phyloP scores from a whole-genome alignment of 2,888 invertebrate genomes.

The Drosophila putrida region DNA sequence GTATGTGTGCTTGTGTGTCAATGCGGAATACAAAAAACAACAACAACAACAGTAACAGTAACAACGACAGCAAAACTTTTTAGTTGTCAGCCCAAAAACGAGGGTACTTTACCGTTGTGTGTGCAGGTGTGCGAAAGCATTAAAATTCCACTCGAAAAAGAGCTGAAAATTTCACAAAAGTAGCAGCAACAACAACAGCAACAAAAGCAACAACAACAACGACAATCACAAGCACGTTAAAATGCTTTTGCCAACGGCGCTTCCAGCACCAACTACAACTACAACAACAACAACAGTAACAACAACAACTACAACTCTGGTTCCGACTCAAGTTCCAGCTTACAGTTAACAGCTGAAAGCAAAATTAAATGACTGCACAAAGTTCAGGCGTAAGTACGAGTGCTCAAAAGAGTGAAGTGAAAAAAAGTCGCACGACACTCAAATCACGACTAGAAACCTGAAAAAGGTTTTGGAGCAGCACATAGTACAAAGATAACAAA shows the following conservation, averaged over 20 bases:
- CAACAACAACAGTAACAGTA: not conserved
- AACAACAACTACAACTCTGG: constrained; percentile 15
- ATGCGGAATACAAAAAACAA: not conserved
- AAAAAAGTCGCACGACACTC: constrained; percentile 79
- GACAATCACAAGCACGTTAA: constrained; percentile 38
- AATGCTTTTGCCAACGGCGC: constrained; percentile 40
- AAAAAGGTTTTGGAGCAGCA: constrained; percentile 66
- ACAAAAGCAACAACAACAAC: constrained; percentile 12
- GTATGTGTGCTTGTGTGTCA: constrained; percentile 19
- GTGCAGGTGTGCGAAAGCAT: constrained; percentile 80
- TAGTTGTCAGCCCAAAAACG: constrained; percentile 74
- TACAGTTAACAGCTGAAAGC: constrained; percentile 68
- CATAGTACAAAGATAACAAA: constrained; percentile 2
- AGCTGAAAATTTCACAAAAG: constrained; percentile 66
- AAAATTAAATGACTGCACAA: constrained; percentile 78
- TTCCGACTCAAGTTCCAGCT: constrained; percentile 57
- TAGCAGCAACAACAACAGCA: constrained; percentile 27
- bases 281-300: constrained; percentile 17
- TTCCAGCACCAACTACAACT: constrained; percentile 37
- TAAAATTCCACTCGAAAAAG: constrained; percentile 76
- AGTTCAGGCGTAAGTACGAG: constrained; percentile 71
- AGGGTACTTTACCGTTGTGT: constrained; percentile 75
- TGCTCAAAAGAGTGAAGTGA: constrained; percentile 44
- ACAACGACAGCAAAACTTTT: constrained; percentile 54
- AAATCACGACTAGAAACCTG: constrained; percentile 74